These are phyloP conservation scores for Drosophila maculinotata DNA, from an alignment of 2,888 invertebrate genomes.

Conservation along the genomic window DNA sequence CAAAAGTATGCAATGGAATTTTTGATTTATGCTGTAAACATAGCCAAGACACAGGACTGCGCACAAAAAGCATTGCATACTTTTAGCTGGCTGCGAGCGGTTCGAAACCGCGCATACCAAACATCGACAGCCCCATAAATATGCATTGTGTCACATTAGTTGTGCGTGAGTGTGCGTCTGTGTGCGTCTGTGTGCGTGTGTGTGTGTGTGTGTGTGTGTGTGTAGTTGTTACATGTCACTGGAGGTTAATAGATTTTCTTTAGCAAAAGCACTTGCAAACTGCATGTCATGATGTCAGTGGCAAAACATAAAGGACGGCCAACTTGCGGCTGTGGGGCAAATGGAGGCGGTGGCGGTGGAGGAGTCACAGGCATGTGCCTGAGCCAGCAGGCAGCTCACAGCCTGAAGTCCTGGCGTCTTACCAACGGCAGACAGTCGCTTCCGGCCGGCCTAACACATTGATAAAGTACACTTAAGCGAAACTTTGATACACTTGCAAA, in stretches of 20 bases:
- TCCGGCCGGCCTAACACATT: constrained; percentile 51
- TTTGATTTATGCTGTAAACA: constrained; percentile 49
- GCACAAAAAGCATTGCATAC: constrained; percentile 51
- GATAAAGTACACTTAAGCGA: constrained; percentile 53
- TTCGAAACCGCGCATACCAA: constrained; percentile 14
- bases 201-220: constrained; percentile 18
- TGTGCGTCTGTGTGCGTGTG: constrained; percentile 18
- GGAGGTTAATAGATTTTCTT: constrained; percentile 82
- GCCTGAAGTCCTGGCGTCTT: constrained; percentile 11
- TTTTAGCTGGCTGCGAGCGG: constrained; percentile 37
- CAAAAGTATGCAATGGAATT: constrained; percentile 34
- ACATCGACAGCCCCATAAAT: constrained; percentile 74
- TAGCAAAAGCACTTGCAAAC: constrained; percentile 61
- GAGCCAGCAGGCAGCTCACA: constrained; percentile 11
- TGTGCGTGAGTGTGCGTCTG: constrained; percentile 24
- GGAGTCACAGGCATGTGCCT: neutral
- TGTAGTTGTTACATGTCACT: constrained; percentile 64
- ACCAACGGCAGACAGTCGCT: constrained; percentile 45
- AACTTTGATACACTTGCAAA: constrained; percentile 39
- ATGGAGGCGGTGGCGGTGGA: neutral
- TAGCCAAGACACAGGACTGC: constrained; percentile 31
- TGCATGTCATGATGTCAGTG: constrained; percentile 71
- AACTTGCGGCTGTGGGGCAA: constrained; percentile 15
- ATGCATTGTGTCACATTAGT: constrained; percentile 81
- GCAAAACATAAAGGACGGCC: constrained; percentile 39